Evolutionary conservation across 2,113 vertebrate species (phyloP).

Genomic region (Sinocyclocheilus rhinocerous): DNA sequence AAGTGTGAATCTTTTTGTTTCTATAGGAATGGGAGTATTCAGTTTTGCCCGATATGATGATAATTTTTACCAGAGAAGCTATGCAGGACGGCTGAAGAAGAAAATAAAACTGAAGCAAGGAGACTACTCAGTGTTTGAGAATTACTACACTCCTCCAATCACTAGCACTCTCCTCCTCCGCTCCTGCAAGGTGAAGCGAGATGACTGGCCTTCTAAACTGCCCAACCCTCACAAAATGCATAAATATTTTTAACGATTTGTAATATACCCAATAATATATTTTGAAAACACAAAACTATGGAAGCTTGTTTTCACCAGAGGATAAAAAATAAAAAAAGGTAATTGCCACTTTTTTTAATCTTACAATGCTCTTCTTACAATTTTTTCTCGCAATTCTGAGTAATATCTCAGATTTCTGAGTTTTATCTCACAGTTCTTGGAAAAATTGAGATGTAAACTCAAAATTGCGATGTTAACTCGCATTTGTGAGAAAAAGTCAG

Average conservation of each 20-base stretch:
- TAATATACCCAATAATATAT: neutral
- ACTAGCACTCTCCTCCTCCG: slow-evolving; percentile 73
- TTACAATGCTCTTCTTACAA: neutral
- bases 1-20: neutral
- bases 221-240: neutral
- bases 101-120: slow-evolving; percentile 50
- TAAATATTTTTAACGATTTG: neutral
- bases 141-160: slow-evolving; percentile 73
- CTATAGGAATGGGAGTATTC: slow-evolving; percentile 82
- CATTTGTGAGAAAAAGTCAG: too few relatives aligned
- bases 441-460: too few relatives aligned
- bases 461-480: too few relatives aligned
- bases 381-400: too few relatives aligned
- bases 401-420: too few relatives aligned
- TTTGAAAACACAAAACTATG: neutral
- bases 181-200: slow-evolving; percentile 71
- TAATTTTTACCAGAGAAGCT: slow-evolving; percentile 76
- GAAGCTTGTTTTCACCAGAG: neutral
- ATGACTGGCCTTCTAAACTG: neutral
- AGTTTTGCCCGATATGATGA: slow-evolving; percentile 84
- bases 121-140: slow-evolving; percentile 75
- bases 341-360: neutral
- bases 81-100: slow-evolving; percentile 74
- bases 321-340: too few relatives aligned
- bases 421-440: too few relatives aligned